Evolutionary conservation across 2,113 vertebrate genomes (phyloP).

Genomic region (Amphiprion ocellaris): DNA sequence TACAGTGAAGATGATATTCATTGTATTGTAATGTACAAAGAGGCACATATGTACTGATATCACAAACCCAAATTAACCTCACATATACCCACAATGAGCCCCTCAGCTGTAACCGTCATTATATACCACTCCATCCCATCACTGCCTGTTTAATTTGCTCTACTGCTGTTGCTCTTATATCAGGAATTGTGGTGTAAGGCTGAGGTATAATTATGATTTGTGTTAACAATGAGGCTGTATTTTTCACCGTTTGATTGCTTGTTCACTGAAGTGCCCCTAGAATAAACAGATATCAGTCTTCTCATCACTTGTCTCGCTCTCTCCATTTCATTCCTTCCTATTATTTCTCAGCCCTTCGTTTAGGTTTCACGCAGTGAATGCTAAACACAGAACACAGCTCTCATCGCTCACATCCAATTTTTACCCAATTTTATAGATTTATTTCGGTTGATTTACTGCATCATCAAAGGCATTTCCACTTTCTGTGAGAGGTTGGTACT

Average conservation of each 20-base stretch:
- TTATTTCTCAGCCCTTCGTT: conserved; percentile 11
- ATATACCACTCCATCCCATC: conserved; percentile 40
- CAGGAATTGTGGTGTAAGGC: conserved; percentile 35
- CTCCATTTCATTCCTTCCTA: conserved; percentile 21
- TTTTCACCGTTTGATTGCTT: conserved; percentile 71
- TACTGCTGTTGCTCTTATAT: conserved; percentile 50
- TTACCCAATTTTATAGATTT: conserved; percentile 28
- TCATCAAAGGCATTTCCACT: conserved; percentile 17
- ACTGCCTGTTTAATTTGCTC: conserved; percentile 44
- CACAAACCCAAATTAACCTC: not conserved
- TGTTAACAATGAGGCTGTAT: conserved; percentile 68
- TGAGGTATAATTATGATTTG: conserved; percentile 65
- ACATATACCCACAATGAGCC: conserved; percentile 28
- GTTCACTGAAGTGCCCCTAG: conserved; percentile 66
- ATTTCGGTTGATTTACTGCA: conserved; percentile 34
- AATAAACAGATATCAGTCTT: conserved; percentile 50
- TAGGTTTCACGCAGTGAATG: conserved; percentile 45
- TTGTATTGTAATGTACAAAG: not conserved
- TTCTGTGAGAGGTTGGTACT: not conserved
- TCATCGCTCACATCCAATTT: conserved; percentile 15
- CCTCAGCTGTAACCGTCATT: conserved; percentile 60
- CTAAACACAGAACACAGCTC: conserved; percentile 33
- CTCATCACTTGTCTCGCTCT: not conserved
- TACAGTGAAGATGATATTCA: too few species aligned
- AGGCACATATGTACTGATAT: not conserved